These are phyloP conservation scores for Onychomys arenicola DNA, from an alignment of 2,797 vertebrate genomes.

Conservation along the genomic window DNA sequence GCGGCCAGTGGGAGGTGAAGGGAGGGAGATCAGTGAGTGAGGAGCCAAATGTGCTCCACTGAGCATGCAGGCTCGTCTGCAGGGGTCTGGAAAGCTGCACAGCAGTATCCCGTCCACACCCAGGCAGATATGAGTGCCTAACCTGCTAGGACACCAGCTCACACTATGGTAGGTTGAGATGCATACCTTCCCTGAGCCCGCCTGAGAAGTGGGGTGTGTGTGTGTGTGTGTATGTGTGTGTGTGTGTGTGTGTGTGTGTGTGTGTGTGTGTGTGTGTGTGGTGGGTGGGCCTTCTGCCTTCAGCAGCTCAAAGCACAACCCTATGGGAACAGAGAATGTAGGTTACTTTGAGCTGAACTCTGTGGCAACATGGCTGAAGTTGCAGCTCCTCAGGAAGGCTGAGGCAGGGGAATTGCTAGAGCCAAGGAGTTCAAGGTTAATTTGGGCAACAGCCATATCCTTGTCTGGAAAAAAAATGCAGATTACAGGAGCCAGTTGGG, in stretches of 20 bases:
- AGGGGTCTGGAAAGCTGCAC: background rate
- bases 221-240: too few species aligned
- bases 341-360: background rate
- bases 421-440: background rate
- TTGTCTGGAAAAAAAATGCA: background rate
- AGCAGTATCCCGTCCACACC: accelerated
- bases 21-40: background rate
- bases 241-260: too few species aligned
- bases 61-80: too few species aligned
- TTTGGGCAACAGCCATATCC: background rate
- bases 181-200: background rate
- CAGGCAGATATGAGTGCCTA: background rate
- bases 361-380: background rate
- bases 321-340: background rate
- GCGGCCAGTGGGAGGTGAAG: background rate
- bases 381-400: background rate
- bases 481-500: background rate
- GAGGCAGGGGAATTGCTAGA: background rate
- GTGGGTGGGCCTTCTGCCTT: background rate
- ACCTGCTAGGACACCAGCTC: background rate
- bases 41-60: accelerated
- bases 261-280: too few species aligned
- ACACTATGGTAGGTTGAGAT: background rate
- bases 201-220: background rate
- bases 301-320: background rate